A percentile compares a stretch with the other conserved stretches of the same genome.
Evolutionary conservation across 2,888 invertebrate genomes (phyloP).

Genomic region (Calameuta pallipes): DNA sequence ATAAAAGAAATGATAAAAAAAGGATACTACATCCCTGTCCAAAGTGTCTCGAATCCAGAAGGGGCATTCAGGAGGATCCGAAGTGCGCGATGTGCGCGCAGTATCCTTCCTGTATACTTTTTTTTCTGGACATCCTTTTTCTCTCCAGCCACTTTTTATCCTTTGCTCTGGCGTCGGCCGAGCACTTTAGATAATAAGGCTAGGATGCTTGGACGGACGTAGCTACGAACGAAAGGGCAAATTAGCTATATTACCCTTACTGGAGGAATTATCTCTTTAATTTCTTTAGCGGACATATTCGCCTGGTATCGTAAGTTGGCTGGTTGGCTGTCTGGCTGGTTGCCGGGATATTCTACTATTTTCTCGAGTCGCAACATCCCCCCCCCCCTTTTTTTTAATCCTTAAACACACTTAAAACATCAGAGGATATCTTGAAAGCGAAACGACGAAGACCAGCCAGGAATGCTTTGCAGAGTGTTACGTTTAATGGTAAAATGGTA

Average conservation of each 20-base stretch:
- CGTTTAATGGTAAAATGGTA: background rate
- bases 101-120: constrained; percentile 4
- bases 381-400: background rate
- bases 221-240: constrained; percentile 59
- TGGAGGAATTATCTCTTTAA: constrained; percentile 66
- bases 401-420: background rate
- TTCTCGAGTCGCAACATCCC: background rate
- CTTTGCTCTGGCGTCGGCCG: constrained; percentile 35
- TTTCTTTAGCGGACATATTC: constrained; percentile 74
- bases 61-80: background rate
- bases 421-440: background rate
- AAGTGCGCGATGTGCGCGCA: background rate
- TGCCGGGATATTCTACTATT: background rate
- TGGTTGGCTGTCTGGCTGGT: background rate
- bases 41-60: background rate
- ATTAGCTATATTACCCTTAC: constrained; percentile 61
- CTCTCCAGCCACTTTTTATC: constrained; percentile 10
- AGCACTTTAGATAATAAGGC: constrained; percentile 67
- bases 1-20: background rate
- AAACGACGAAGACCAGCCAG: background rate
- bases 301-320: background rate
- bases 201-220: constrained; percentile 44
- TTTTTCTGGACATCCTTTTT: constrained; percentile 10
- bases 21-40: background rate
- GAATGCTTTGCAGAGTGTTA: background rate